Evolutionary conservation across 2,888 invertebrate genomes (phyloP).

Genomic region (Eupithecia subfuscata): DNA sequence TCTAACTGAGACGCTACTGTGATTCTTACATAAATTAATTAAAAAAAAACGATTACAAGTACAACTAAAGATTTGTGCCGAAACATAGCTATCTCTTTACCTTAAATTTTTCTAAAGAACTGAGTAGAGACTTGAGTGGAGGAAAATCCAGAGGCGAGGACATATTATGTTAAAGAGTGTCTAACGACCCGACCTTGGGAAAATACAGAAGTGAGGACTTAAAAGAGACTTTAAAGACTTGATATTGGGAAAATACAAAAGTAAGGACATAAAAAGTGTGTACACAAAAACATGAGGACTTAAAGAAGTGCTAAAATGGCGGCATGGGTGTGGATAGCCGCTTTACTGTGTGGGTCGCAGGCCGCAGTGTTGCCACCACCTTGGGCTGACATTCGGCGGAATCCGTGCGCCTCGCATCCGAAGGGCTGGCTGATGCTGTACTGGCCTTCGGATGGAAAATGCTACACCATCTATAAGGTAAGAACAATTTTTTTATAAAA

Average conservation of each 20-base stretch:
- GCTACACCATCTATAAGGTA: conserved; percentile 94
- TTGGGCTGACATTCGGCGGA: conserved; percentile 92
- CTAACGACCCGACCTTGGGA: neutral
- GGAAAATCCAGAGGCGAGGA: no score
- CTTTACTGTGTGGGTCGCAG: conserved; percentile 75
- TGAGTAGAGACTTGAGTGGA: no score
- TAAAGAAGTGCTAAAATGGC: conserved; percentile 56
- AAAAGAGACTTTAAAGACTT: neutral
- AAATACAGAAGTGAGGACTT: neutral
- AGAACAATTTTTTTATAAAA: neutral
- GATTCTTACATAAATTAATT: neutral
- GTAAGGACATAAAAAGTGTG: neutral
- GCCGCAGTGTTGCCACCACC: conserved; percentile 91
- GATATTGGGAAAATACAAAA: neutral
- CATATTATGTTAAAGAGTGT: no score
- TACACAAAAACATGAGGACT: conserved; percentile 26
- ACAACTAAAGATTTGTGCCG: neutral
- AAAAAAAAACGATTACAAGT: neutral
- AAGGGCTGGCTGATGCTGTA: conserved; percentile 94
- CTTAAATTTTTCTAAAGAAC: no score
- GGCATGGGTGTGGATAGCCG: conserved; percentile 71
- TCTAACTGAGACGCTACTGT: neutral
- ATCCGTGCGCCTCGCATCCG: conserved; percentile 92
- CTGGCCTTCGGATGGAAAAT: conserved; percentile 92
- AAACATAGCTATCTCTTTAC: neutral